Base-by-base conservation (phyloP, 1,140 invertebrate genomes). In the Hyphantria cunea region DNA sequence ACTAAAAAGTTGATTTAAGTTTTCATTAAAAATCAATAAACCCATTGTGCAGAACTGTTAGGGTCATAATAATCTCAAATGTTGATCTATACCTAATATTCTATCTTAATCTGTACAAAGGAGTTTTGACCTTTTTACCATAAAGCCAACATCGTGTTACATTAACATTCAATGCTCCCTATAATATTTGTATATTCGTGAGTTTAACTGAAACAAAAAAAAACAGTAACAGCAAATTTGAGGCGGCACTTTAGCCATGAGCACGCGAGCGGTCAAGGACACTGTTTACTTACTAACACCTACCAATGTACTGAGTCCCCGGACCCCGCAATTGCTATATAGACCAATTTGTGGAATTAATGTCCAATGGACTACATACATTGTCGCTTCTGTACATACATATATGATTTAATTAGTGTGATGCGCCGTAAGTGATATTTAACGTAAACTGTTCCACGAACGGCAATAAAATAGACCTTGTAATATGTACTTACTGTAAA, bases 181-280 rank as follows among this genome's bases (percentile, higher is more conserved):
- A 49, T 48, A 49, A 58, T 48, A 49, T 58, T 58, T 58, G 34
- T 58, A 63, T 31, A 48, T 54, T 37, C 13, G 25, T 13, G 14
- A 39, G 60, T 39, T 44, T 50, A 48, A 42, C 47, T 31, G 31
- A 17, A 58, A 58, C 55, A 48, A 44, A 58, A 58, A 58, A 58
- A 58, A 33, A 12, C 17, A 25, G 32, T 58, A 49, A 39, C 34
- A 32, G 14, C 45, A 41, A 49, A 33, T 58, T 69, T 68, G 59
- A 68, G 67, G 73, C 69, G 78, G 82, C 82, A 82, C 84, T 84
- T 80, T 45, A 70, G 76, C 71, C 56, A 64, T 64, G 37, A 67
- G 56, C 85, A 89, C 78, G 86, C 86, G 76, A 89, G 76, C 65
- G 81, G 77, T 85, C 84, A 86, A 83, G 86, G 86, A 55, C n/a